A percentile compares a stretch with the other conserved stretches of the same genome.
These are phyloP conservation scores for Heterocephalus glaber DNA, from an alignment of 2,113 vertebrate species.

Conservation along the genomic window DNA sequence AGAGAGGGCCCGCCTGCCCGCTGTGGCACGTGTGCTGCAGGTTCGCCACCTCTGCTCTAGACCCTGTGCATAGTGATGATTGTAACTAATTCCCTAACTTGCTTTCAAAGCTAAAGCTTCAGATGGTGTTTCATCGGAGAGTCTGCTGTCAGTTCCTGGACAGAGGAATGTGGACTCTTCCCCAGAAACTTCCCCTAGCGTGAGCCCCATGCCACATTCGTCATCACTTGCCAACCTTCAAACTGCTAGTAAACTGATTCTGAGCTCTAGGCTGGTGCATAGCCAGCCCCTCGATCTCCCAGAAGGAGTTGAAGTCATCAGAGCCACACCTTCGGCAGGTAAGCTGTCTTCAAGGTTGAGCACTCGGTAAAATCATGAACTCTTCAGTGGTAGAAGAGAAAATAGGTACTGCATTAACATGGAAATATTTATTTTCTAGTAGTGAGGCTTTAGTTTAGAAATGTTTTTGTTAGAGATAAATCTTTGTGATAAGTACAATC, in stretches of 20 bases:
- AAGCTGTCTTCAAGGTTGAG: background rate
- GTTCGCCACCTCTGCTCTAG: background rate
- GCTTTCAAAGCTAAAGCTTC: constrained; percentile 82
- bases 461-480: constrained; percentile 50
- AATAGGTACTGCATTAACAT: background rate
- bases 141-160: constrained; percentile 90
- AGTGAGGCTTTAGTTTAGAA: constrained; percentile 30
- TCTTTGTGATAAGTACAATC: constrained; percentile 40
- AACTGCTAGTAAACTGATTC: constrained; percentile 97
- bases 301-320: constrained; percentile 93
- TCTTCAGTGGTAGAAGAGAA: background rate
- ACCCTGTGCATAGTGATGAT: constrained; percentile 30
- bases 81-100: constrained; percentile 18
- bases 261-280: constrained; percentile 96
- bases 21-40: background rate
- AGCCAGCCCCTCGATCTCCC: constrained; percentile 94
- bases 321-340: constrained; percentile 98
- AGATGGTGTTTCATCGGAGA: constrained; percentile 86
- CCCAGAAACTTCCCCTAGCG: constrained; percentile 89
- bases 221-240: constrained; percentile 97
- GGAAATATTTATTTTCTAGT: constrained; percentile 5
- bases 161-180: constrained; percentile 89
- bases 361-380: background rate
- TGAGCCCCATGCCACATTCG: constrained; percentile 93
- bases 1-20: background rate